phyloP scores from a whole-genome alignment of 2,797 vertebrate species.

The Lepilemur ruficaudatus region DNA sequence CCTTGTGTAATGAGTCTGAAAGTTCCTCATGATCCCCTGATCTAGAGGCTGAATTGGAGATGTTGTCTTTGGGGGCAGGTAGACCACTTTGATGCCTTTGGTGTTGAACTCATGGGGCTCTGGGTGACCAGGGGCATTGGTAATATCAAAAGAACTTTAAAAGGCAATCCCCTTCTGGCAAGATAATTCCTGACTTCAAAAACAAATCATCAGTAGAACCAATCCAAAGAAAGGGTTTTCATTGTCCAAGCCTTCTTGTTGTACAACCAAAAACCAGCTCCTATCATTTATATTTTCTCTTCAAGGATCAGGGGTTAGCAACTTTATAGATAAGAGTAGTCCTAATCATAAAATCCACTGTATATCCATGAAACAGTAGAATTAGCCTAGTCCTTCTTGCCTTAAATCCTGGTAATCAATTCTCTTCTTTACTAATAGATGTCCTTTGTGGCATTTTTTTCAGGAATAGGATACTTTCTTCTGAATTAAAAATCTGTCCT shows the following conservation, averaged over 20 bases:
- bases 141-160: neutral
- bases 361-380: neutral
- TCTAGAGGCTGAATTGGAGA: neutral
- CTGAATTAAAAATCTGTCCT: neutral
- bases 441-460: neutral
- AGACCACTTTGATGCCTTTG: neutral
- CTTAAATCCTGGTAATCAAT: neutral
- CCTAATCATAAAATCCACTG: neutral
- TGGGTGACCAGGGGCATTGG: neutral
- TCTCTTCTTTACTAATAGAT: neutral
- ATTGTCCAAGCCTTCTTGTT: neutral
- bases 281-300: neutral
- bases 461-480: neutral
- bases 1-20: neutral
- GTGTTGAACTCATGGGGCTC: neutral
- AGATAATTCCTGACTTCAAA: neutral
- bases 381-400: neutral
- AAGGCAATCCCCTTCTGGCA: neutral
- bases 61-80: neutral
- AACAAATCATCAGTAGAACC: neutral
- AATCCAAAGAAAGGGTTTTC: neutral
- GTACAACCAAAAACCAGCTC: neutral
- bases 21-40: neutral
- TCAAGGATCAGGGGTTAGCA: neutral
- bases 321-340: neutral